Percentiles rank a stretch among this genome's conserved stretches.
Conservation (phyloP, 2,113 vertebrate species). For the Melanerpes aurifrons region DNA sequence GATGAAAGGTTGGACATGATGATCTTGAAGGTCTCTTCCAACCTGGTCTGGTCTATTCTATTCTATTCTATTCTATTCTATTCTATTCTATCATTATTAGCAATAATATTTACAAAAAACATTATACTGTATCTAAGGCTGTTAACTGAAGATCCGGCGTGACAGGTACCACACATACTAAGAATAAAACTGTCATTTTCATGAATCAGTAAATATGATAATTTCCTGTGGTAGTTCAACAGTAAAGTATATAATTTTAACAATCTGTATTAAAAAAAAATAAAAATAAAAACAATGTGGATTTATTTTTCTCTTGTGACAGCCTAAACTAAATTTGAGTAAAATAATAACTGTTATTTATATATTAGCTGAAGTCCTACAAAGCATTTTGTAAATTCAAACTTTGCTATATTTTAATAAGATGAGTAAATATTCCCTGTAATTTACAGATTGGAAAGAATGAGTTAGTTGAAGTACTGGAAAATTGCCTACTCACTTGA, state of each 20-base stretch:
- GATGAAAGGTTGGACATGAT: too few relatives aligned
- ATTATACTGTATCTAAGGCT: neutral
- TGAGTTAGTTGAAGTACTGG: neutral
- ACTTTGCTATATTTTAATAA: neutral
- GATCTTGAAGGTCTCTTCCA: too few relatives aligned
- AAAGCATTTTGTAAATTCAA: neutral
- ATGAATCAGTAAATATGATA: neutral
- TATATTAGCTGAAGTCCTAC: neutral
- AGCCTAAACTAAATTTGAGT: neutral
- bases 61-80: too few relatives aligned
- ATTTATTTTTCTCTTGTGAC: neutral
- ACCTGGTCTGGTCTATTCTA: too few relatives aligned
- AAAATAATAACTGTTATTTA: neutral
- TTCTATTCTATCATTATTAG: neutral
- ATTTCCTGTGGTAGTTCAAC: neutral
- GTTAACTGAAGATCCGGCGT: neutral
- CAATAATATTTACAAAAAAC: neutral
- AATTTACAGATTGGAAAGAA: neutral
- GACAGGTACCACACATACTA: fast-evolving
- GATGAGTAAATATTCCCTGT: neutral
- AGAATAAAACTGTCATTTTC: neutral
- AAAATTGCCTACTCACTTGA: neutral
- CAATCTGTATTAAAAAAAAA: neutral
- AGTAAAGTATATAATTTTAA: neutral
- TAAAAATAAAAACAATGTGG: neutral